Evolutionary conservation across 2,113 vertebrate genomes (phyloP), one percentile per base, ranked within the genome.

Genomic region (Pithys albifrons): DNA sequence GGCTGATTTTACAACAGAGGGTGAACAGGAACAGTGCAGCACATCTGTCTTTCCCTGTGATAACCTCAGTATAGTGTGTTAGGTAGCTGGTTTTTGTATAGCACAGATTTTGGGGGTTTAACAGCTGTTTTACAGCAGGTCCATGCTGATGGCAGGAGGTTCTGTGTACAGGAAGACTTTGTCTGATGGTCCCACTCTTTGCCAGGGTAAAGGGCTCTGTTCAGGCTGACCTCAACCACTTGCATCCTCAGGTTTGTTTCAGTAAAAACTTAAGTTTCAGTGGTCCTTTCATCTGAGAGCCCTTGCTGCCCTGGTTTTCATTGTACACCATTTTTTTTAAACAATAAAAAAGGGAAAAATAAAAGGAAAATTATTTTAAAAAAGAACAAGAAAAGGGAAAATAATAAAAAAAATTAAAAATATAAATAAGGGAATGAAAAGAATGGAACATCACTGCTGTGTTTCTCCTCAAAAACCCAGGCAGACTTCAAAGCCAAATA

Each of bases 11-110:
- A 28, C 35, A 69, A n/a, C 7, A 71, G 33, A 48, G 52, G 25
- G 16, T 37, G 37, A 58, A 48, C 4, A 28, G 41, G n/a, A 93
- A 62, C 1, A 11, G 54, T 43, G 29, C n/a, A 65, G 54, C 59
- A 89, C 24, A 51, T 11, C 43, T 59, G 23, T 3, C 4, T 52
- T 37, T 65, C 17, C 8, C 6, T 7, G 5, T 8, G 1, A 0
- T 33, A 57, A 73, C 24, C 58, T 71, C 72, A 64, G 6, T 0
- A 0, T 19, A 54, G 41, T 70, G 9, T 79, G 29, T 64, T 35
- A 19, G 52, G 48, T 54, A 33, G 19, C 27, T 51, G 31, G 7
- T 65, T 81, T 33, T 48, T 28, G 7, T 28, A 35, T 37, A 67
- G 45, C 49, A 28, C 19, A 49, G 57, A 14, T 85, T 51, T 78